A percentile compares a stretch with the other conserved stretches of the same genome.
Conservation (phyloP, 1,140 invertebrate species). For the Heliconius hewitsoni region DNA sequence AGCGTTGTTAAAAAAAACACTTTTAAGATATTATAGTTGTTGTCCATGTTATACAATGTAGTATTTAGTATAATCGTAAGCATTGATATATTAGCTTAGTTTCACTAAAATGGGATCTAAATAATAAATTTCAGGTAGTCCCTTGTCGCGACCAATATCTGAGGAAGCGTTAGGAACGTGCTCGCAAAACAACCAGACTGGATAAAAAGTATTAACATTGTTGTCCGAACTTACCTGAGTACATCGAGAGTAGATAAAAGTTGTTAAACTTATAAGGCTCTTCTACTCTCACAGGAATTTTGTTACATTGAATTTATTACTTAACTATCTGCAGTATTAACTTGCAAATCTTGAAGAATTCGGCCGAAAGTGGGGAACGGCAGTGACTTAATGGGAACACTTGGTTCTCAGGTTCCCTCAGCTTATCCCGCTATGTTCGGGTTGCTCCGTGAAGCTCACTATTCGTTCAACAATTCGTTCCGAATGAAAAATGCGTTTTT, state of each 20-base stretch:
- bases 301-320: background rate
- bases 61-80: background rate
- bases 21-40: background rate
- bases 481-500: no score
- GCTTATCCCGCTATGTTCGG: no score
- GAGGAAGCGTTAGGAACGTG: constrained; percentile 15
- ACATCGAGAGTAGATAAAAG: background rate
- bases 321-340: background rate
- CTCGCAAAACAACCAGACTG: constrained; percentile 11
- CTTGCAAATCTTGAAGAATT: no score
- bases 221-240: constrained; percentile 9
- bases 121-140: background rate
- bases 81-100: background rate
- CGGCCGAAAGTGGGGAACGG: no score
- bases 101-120: constrained; percentile 8
- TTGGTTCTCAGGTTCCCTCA: no score
- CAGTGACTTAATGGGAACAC: no score
- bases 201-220: constrained; percentile 23
- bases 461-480: no score
- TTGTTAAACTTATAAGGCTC: background rate
- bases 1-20: no score
- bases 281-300: background rate
- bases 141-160: constrained; percentile 3
- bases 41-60: background rate
- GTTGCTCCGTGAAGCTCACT: no score